These are phyloP conservation scores for Trissolcus brochymenae DNA, from an alignment of 2,888 invertebrate species.

Conservation along the genomic window DNA sequence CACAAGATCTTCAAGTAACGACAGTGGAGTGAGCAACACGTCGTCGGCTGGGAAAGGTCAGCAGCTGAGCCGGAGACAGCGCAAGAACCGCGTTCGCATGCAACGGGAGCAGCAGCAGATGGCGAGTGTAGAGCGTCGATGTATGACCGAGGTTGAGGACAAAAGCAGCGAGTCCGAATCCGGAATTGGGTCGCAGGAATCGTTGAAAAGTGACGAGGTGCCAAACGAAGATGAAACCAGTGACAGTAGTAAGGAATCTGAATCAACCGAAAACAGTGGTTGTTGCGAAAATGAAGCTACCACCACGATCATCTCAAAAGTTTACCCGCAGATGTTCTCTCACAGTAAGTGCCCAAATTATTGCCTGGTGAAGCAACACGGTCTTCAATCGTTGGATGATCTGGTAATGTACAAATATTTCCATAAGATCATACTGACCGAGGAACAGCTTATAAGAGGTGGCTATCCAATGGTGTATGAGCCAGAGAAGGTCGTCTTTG, in stretches of 20 bases:
- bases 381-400: background rate
- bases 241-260: conserved; percentile 15
- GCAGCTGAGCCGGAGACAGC: conserved; percentile 77
- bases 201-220: conserved; percentile 13
- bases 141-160: conserved; percentile 3
- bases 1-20: conserved; percentile 39
- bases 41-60: conserved; percentile 23
- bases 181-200: conserved; percentile 24
- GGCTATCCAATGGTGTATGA: conserved; percentile 33
- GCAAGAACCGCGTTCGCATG: conserved; percentile 76
- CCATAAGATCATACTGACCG: conserved; percentile 2
- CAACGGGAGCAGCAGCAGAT: conserved; percentile 59
- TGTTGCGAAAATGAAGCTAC: conserved; percentile 3
- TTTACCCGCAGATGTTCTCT: background rate
- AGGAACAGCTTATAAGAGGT: conserved; percentile 33
- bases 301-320: background rate
- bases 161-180: conserved; percentile 33
- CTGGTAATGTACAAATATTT: background rate
- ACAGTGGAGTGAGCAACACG: conserved; percentile 22
- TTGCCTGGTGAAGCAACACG: conserved; percentile 1
- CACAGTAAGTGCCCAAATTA: background rate
- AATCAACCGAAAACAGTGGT: conserved; percentile 7
- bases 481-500: conserved; percentile 14
- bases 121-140: too few species aligned
- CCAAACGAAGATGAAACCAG: conserved; percentile 25